Evolutionary conservation across 1,140 invertebrate genomes (phyloP).

Genomic region (Dendrolimus kikuchii): DNA sequence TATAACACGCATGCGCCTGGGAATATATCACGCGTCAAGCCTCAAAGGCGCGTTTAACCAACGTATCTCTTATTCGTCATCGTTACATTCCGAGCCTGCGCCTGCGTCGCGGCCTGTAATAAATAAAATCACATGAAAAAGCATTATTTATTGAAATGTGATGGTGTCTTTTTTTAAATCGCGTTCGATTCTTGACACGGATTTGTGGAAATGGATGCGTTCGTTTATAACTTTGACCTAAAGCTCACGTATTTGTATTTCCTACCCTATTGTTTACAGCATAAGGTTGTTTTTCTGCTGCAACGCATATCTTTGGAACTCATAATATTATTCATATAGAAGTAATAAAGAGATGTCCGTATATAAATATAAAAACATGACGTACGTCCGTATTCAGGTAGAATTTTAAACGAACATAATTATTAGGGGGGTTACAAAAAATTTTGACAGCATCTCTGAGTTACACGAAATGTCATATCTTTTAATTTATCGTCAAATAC

Average conservation of each 20-base stretch:
- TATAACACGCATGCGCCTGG: slow-evolving; percentile 44
- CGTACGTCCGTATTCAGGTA: no score
- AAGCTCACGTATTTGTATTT: slow-evolving; percentile 9
- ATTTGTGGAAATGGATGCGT: slow-evolving; percentile 53
- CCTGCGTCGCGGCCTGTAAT: slow-evolving; percentile 28
- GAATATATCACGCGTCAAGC: slow-evolving; percentile 63
- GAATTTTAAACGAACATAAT: no score
- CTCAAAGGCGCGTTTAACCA: slow-evolving; percentile 53
- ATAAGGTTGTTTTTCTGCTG: slow-evolving; percentile 11
- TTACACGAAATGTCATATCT: no score
- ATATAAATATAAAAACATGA: slow-evolving; percentile 9
- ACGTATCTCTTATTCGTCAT: slow-evolving; percentile 67
- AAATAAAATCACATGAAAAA: slow-evolving; percentile 43
- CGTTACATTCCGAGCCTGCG: slow-evolving; percentile 44
- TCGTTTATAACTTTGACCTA: slow-evolving; percentile 28
- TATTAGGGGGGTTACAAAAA: slow-evolving; percentile 5
- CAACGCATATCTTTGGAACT: slow-evolving; percentile 25
- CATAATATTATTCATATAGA: slow-evolving; percentile 49
- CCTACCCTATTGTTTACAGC: slow-evolving; percentile 13
- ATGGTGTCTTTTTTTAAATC: slow-evolving; percentile 32
- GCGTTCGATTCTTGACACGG: slow-evolving; percentile 49
- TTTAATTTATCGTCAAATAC: no score
- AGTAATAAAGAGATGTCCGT: slow-evolving; percentile 31
- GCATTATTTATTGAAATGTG: slow-evolving; percentile 41
- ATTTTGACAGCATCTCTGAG: no score